Evolutionary conservation across 2,888 invertebrate genomes (phyloP).

Genomic region (Furcula furcula): DNA sequence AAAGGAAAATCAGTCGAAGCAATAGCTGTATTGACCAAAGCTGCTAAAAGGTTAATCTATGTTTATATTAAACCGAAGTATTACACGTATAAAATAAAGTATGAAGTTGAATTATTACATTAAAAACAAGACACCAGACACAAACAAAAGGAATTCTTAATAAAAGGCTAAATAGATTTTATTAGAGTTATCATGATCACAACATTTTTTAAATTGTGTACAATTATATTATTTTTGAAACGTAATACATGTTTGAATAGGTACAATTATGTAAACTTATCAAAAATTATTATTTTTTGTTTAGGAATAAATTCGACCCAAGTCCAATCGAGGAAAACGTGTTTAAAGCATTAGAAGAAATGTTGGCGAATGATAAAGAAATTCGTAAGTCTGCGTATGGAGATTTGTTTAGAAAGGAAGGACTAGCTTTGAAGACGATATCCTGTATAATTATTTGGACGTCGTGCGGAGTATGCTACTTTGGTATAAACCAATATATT

Average conservation of each 20-base stretch:
- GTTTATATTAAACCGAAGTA: no score
- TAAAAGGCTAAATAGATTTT: no score
- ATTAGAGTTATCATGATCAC: no score
- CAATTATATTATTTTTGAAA: no score
- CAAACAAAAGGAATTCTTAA: no score
- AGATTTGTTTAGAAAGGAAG: conserved; percentile 43
- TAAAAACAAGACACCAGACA: no score
- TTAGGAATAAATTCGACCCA: conserved; percentile 44
- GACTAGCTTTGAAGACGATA: conserved; percentile 29
- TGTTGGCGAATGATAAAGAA: conserved; percentile 31
- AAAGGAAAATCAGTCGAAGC: conserved; percentile 41
- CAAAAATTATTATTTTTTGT: conserved; percentile 14
- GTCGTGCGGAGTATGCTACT: conserved; percentile 39
- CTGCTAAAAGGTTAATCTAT: conserved; percentile 51
- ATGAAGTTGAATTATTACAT: no score
- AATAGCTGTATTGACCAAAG: conserved; percentile 36
- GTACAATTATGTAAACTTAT: no score
- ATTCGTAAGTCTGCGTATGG: conserved; percentile 29
- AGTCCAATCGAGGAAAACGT: conserved; percentile 37
- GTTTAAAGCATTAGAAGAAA: conserved; percentile 28
- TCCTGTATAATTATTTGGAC: conserved; percentile 33
- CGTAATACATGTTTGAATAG: no score
- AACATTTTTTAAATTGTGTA: no score
- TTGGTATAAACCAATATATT: conserved; percentile 52
- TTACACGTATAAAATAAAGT: no score